Evolutionary conservation across 2,888 invertebrate genomes (phyloP).

Genomic region (Acronicta leporina): DNA sequence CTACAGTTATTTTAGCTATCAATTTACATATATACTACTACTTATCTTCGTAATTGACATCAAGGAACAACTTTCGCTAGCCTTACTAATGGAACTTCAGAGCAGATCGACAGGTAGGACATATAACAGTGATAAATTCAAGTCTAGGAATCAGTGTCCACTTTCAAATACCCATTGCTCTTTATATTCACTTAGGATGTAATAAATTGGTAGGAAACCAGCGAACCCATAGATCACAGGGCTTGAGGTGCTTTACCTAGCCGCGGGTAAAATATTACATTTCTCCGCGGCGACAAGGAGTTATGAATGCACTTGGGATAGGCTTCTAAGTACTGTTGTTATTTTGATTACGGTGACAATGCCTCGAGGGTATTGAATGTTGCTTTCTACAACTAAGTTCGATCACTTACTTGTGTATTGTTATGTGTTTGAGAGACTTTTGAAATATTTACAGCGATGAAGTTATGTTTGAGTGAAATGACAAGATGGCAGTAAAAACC

Average conservation of each 20-base stretch:
- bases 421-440: too few relatives aligned
- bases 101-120: slow-evolving; percentile 44
- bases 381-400: not conserved
- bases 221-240: slow-evolving; percentile 68
- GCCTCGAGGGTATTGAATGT: not conserved
- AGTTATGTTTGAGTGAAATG: too few relatives aligned
- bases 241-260: slow-evolving; percentile 53
- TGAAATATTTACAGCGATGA: too few relatives aligned
- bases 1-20: slow-evolving; percentile 16
- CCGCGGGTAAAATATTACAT: slow-evolving; percentile 62
- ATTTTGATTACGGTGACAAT: slow-evolving; percentile 8
- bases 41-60: slow-evolving; percentile 50
- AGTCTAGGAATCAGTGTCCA: slow-evolving; percentile 46
- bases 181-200: slow-evolving; percentile 66
- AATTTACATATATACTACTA: slow-evolving; percentile 17
- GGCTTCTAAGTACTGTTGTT: slow-evolving; percentile 1
- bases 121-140: slow-evolving; percentile 45
- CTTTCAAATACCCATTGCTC: slow-evolving; percentile 70
- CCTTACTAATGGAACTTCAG: slow-evolving; percentile 48
- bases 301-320: slow-evolving; percentile 27
- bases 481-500: slow-evolving; percentile 7
- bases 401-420: not conserved
- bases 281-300: slow-evolving; percentile 36
- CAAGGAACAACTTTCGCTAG: slow-evolving; percentile 51
- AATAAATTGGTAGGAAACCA: slow-evolving; percentile 69